Percentiles rank a stretch among this genome's conserved stretches.
These are phyloP conservation scores for Lates calcarifer DNA, from an alignment of 2,113 vertebrate species.

Conservation along the genomic window DNA sequence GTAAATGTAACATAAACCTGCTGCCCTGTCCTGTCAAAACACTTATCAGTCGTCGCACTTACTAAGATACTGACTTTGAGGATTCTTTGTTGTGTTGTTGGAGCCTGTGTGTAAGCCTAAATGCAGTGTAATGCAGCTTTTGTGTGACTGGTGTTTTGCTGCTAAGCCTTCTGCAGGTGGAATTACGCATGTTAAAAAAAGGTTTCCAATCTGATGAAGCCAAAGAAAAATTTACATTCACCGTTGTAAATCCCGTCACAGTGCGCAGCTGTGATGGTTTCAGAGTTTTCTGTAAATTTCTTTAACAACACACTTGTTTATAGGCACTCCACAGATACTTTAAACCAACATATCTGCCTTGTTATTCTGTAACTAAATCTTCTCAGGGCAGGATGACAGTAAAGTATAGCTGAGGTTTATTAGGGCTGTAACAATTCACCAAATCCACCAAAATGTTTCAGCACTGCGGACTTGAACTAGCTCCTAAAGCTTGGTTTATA, in stretches of 20 bases:
- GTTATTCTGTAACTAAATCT: too few species aligned
- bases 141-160: slow-evolving; percentile 1
- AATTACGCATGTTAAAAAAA: neutral
- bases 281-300: neutral
- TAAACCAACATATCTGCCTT: too few species aligned
- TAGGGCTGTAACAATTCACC: too few species aligned
- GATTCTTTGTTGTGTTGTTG: too few species aligned
- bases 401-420: too few species aligned
- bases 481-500: too few species aligned
- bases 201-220: neutral
- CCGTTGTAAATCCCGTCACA: neutral
- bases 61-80: neutral
- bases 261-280: neutral
- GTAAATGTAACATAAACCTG: neutral
- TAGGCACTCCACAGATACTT: too few species aligned
- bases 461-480: too few species aligned
- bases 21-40: neutral
- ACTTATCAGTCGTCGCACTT: neutral
- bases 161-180: neutral
- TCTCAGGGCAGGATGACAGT: too few species aligned
- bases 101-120: neutral
- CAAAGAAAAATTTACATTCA: neutral
- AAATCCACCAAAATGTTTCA: too few species aligned
- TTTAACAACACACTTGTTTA: too few species aligned
- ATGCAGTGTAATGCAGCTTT: neutral